Percentiles rank a stretch among this genome's conserved stretches.
These are phyloP conservation scores for Vespertilio murinus DNA, from an alignment of 2,797 vertebrate species.

Conservation along the genomic window DNA sequence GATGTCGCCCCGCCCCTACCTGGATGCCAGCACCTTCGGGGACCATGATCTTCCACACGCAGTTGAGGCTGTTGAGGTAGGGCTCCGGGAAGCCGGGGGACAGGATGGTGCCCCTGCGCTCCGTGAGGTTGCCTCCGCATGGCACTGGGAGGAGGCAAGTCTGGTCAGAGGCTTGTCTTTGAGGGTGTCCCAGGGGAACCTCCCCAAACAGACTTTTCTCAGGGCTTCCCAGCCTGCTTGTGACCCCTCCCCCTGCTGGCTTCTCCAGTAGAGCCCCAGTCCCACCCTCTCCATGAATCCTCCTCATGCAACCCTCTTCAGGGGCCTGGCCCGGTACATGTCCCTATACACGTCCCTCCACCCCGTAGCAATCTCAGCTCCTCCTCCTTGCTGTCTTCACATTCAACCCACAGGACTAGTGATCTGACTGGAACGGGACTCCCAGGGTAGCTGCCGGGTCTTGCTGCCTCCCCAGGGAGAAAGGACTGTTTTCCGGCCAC, in stretches of 20 bases:
- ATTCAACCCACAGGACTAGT: not conserved
- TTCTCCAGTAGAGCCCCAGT: not conserved
- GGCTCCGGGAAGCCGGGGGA: constrained; percentile 98
- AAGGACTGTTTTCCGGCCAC: not conserved
- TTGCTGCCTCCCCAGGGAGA: not conserved
- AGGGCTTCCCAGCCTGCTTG: not conserved
- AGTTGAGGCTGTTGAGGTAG: constrained; percentile 98
- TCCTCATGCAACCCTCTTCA: not conserved
- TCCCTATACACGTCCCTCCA: fast-evolving
- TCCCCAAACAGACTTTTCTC: not conserved
- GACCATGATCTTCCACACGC: constrained; percentile 98
- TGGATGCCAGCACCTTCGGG: constrained; percentile 98
- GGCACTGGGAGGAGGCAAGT: constrained; percentile 87
- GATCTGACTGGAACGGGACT: not conserved
- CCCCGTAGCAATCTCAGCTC: not conserved
- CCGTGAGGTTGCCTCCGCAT: constrained; percentile 96
- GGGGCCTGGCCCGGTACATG: not conserved
- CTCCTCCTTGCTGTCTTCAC: not conserved
- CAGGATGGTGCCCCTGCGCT: constrained; percentile 95
- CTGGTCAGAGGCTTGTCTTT: not conserved
- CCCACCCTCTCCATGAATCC: not conserved
- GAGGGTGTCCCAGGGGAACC: not conserved
- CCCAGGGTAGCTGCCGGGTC: not conserved
- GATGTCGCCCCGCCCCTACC: constrained; percentile 82
- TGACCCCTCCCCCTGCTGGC: not conserved